A percentile compares a stretch with the other conserved stretches of the same genome.
Conservation (phyloP, 2,797 vertebrate species). For the Anisognathus igniventris region DNA sequence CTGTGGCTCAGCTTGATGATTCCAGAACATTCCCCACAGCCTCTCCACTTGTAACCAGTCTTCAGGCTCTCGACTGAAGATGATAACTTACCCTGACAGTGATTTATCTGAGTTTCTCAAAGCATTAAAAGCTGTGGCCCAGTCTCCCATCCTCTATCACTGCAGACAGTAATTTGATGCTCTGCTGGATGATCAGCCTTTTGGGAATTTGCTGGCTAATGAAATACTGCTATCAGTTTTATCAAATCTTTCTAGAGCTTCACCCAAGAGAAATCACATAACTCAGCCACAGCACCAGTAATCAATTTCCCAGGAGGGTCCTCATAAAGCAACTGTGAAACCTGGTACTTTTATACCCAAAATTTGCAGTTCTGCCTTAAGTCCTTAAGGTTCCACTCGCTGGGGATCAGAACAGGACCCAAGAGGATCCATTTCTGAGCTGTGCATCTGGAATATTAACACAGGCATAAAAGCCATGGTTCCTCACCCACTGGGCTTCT, state of each 20-base stretch:
- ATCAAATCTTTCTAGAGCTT: background rate
- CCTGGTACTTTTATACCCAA: background rate
- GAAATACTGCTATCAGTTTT: background rate
- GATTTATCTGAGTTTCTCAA: background rate
- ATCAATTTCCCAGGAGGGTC: background rate
- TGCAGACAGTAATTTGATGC: background rate
- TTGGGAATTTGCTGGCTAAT: background rate
- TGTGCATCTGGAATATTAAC: background rate
- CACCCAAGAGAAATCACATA: background rate
- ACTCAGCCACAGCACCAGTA: background rate
- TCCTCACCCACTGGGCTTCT: background rate
- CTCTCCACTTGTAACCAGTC: background rate
- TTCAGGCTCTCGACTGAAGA: background rate
- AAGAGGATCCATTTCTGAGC: background rate
- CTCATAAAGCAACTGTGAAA: background rate
- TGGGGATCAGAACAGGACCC: background rate
- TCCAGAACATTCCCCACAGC: background rate
- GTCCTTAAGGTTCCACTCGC: fast-evolving
- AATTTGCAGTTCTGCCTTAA: background rate
- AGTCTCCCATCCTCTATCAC: background rate
- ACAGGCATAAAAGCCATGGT: background rate
- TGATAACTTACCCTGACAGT: background rate
- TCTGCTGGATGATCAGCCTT: background rate
- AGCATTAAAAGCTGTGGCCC: background rate
- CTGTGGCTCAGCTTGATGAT: background rate